phyloP scores from a whole-genome alignment of 2,888 invertebrate genomes.

The Gandaritis pyraliata region DNA sequence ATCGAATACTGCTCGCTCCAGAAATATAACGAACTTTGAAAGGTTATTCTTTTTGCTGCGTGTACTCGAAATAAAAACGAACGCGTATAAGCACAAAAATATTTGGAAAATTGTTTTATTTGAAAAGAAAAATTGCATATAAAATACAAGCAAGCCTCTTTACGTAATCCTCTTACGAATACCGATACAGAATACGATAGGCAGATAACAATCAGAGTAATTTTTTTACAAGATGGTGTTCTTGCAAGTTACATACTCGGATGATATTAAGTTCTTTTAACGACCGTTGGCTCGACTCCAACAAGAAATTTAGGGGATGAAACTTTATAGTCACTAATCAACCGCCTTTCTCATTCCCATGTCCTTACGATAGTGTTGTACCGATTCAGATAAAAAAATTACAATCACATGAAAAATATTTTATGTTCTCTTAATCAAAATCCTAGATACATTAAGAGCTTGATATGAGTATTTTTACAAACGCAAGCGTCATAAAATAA shows the following conservation, averaged over 20 bases:
- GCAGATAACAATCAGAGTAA: slow-evolving; percentile 29
- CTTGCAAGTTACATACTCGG: slow-evolving; percentile 52
- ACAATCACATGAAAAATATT: neutral
- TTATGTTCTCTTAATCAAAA: no score
- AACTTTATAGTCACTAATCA: slow-evolving; percentile 68
- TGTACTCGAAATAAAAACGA: no score
- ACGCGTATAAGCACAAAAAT: neutral
- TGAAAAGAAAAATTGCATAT: neutral
- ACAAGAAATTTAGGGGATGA: slow-evolving; percentile 48
- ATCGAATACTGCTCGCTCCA: neutral
- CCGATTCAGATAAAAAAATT: no score
- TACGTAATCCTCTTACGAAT: slow-evolving; percentile 24
- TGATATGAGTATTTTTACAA: no score
- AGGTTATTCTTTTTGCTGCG: neutral
- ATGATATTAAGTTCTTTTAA: slow-evolving; percentile 57
- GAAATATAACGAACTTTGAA: slow-evolving; percentile 2
- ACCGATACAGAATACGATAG: slow-evolving; percentile 21
- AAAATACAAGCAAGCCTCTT: slow-evolving; percentile 3
- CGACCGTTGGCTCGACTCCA: slow-evolving; percentile 59
- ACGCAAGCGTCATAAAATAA: no score
- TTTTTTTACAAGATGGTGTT: slow-evolving; percentile 48
- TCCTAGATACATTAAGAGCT: no score
- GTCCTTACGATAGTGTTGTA: slow-evolving; percentile 22
- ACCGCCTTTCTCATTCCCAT: slow-evolving; percentile 45
- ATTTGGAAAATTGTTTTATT: slow-evolving; percentile 2